phyloP scores from a whole-genome alignment of 2,888 invertebrate species.

The Dysmachus trigonus region DNA sequence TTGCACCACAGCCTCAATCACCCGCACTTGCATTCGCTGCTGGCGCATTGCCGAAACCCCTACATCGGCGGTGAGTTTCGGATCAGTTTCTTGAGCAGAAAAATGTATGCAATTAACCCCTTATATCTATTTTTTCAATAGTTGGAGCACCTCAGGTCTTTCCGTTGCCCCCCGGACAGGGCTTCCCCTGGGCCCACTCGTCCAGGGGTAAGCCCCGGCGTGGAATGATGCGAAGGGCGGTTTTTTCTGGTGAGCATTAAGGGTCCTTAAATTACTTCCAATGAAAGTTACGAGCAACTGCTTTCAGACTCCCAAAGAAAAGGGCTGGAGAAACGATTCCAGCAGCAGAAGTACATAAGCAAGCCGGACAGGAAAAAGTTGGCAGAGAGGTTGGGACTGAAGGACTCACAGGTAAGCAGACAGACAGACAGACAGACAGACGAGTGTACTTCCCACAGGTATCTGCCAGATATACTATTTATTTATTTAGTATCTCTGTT shows the following conservation, averaged over 20 bases:
- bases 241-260: slow-evolving; percentile 75
- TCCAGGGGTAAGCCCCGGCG: slow-evolving; percentile 91
- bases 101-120: not conserved
- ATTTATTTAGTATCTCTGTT: not conserved
- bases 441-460: not conserved
- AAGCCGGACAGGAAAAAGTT: slow-evolving; percentile 98
- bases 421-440: not conserved
- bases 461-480: not conserved
- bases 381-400: slow-evolving; percentile 93
- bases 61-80: slow-evolving; percentile 73
- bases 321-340: slow-evolving; percentile 94
- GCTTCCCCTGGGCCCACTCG: slow-evolving; percentile 91
- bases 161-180: slow-evolving; percentile 69
- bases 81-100: not conserved
- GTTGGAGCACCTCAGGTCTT: slow-evolving; percentile 69
- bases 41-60: slow-evolving; percentile 85
- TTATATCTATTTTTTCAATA: slow-evolving; percentile 61
- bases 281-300: slow-evolving; percentile 10
- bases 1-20: slow-evolving; percentile 77
- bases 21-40: slow-evolving; percentile 81
- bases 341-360: slow-evolving; percentile 97
- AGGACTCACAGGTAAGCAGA: slow-evolving; percentile 90
- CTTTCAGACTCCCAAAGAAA: slow-evolving; percentile 86
- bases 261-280: not conserved
- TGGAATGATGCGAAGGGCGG: slow-evolving; percentile 97